phyloP scores from a whole-genome alignment of 2,797 vertebrate species.

The Manis crassicaudata region DNA sequence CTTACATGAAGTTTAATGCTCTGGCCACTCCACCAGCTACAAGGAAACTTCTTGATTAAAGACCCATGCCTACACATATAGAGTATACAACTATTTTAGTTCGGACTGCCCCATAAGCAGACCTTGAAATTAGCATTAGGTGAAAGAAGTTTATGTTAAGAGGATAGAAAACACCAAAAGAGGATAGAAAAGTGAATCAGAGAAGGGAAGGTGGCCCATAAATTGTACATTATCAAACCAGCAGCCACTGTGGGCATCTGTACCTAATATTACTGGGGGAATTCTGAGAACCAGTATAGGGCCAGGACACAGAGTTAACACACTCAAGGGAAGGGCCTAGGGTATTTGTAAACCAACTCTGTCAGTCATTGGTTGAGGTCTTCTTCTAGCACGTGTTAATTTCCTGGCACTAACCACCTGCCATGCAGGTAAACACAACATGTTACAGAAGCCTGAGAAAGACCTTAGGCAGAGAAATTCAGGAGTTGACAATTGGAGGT shows the following conservation, averaged over 20 bases:
- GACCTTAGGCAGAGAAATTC: not conserved
- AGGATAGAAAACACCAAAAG: not conserved
- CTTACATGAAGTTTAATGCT: not conserved
- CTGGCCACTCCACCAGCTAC: not conserved
- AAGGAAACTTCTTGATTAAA: not conserved
- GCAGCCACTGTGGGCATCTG: not conserved
- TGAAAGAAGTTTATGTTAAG: constrained; percentile 23
- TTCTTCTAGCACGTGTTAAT: constrained; percentile 43
- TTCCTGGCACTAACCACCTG: not conserved
- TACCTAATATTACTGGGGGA: not conserved
- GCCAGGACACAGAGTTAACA: not conserved
- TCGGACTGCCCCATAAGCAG: not conserved
- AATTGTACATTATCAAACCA: not conserved
- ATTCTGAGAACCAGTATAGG: not conserved
- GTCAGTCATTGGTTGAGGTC: not conserved
- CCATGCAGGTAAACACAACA: not conserved
- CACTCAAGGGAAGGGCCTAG: rapidly evolving
- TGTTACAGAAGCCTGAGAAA: not conserved
- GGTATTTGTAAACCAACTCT: not conserved
- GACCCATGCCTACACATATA: not conserved
- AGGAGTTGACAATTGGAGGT: not conserved
- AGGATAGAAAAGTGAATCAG: not conserved
- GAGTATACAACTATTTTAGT: not conserved
- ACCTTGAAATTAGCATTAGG: not conserved
- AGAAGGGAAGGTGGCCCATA: not conserved